phyloP scores from a whole-genome alignment of 1,140 invertebrate genomes.

The Maniola jurtina region DNA sequence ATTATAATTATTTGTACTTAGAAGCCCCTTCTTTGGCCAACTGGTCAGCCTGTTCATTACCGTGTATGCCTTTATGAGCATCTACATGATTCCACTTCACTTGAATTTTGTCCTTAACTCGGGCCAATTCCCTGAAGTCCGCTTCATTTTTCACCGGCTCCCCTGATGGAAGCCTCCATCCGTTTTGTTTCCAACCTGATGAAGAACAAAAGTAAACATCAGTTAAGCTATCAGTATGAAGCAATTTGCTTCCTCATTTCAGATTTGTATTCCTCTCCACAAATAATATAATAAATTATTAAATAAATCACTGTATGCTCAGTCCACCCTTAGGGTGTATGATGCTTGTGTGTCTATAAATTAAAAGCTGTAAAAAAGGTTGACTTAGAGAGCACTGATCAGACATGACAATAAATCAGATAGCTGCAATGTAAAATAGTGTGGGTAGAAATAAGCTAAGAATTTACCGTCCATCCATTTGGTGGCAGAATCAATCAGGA shows the following conservation, averaged over 20 bases:
- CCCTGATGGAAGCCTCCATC: conserved; percentile 87
- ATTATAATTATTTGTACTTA: conserved; percentile 51
- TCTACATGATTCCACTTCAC: conserved; percentile 83
- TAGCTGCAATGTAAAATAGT: no score
- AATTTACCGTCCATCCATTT: conserved; percentile 86
- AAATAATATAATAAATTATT: no score
- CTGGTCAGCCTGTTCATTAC: conserved; percentile 94
- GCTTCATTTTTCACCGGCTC: conserved; percentile 90
- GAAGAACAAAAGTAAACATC: conserved; percentile 9
- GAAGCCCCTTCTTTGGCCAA: conserved; percentile 86
- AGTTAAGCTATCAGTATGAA: background rate
- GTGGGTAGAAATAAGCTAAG: background rate
- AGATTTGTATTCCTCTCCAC: no score
- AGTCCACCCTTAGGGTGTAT: no score
- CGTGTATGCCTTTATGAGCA: conserved; percentile 89
- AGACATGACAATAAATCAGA: no score
- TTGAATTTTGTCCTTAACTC: conserved; percentile 77
- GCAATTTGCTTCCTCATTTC: no score
- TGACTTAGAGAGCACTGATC: no score
- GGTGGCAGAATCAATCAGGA: conserved; percentile 94
- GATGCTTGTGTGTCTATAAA: no score
- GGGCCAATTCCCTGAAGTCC: conserved; percentile 89
- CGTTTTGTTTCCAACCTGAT: conserved; percentile 89
- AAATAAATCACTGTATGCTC: no score
- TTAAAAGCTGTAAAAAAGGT: no score